These are phyloP conservation scores for Brachyhypopomus occidentalis DNA, from an alignment of 2,113 vertebrate species.

Conservation along the genomic window DNA sequence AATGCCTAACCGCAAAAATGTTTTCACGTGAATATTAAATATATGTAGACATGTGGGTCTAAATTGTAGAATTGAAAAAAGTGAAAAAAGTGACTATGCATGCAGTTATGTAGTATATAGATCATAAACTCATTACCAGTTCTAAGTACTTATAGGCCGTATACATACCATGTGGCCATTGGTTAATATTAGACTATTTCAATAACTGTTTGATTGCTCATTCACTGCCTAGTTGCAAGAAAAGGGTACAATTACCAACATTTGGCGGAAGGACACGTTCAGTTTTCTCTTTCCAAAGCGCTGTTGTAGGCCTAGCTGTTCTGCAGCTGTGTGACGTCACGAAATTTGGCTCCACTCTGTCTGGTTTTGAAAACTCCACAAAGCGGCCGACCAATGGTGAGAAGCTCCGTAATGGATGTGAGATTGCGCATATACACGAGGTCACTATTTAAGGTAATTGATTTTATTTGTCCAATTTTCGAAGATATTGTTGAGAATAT, in stretches of 20 bases:
- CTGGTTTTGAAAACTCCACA: slow-evolving; percentile 65
- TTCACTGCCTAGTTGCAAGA: not conserved
- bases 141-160: not conserved
- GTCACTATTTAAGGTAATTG: slow-evolving; percentile 33
- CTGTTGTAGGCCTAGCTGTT: slow-evolving; percentile 59
- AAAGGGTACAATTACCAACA: not conserved
- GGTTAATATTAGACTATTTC: not conserved
- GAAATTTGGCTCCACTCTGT: slow-evolving; percentile 77
- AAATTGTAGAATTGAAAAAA: too few relatives aligned
- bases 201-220: not conserved
- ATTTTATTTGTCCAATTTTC: not conserved
- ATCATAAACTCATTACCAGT: not conserved
- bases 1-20: too few relatives aligned
- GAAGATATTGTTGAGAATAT: too few relatives aligned
- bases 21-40: too few relatives aligned
- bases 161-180: not conserved
- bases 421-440: slow-evolving; percentile 27
- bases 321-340: slow-evolving; percentile 73
- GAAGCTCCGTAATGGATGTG: slow-evolving; percentile 5
- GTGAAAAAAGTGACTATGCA: not conserved
- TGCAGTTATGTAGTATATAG: not conserved
- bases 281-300: slow-evolving; percentile 22
- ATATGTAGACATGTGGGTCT: too few relatives aligned
- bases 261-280: slow-evolving; percentile 55
- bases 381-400: slow-evolving; percentile 49